Evolutionary conservation across 2,113 vertebrate genomes (phyloP), one percentile per base, ranked within the genome.

Genomic region (Salvelinus alpinus): DNA sequence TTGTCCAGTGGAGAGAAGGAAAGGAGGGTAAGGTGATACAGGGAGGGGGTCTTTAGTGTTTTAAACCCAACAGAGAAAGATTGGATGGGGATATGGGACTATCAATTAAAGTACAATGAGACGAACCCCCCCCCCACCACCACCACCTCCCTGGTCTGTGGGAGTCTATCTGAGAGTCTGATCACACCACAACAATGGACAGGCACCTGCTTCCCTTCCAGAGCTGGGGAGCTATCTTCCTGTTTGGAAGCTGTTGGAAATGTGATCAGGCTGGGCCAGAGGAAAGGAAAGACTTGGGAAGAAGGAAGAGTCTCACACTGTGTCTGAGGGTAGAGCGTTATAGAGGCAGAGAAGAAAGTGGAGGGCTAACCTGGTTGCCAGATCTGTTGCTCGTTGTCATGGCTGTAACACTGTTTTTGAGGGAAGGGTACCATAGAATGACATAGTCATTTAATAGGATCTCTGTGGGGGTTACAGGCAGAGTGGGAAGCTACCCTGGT

Each of bases 121-220:
- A 72, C 13, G 7, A 71, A 77, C 12, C 0, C 73, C 47, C 24
- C 70, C n/a, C 54, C 16, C 51, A 8, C 60, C 71, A 78, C 13
- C 22, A 75, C 25, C 59, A 34, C 44, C 44, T 71, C 72, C 51
- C 34, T 48, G 79, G 71, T 84, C 85, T 92, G 89, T 93, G 92
- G 88, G 92, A 93, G 90, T 90, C 76, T 81, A 90, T 91, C 82
- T 85, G 47, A 76, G 86, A 65, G 82, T 77, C 78, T 75, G 88
- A 91, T 93, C 89, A 87, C 92, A 92, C 79, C 78, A 80, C 83
- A 91, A 94, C 92, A 94, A 94, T 93, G 78, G 90, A 80, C 80
- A 87, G 81, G 88, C 93, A 94, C 93, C 93, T 94, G 93, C 81
- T 93, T 94, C 93, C 93, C 92, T 83, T 78, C 78, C 82, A 27